Conservation (phyloP, 1,140 invertebrate species). For the Daktulosphaira vitifoliae region DNA sequence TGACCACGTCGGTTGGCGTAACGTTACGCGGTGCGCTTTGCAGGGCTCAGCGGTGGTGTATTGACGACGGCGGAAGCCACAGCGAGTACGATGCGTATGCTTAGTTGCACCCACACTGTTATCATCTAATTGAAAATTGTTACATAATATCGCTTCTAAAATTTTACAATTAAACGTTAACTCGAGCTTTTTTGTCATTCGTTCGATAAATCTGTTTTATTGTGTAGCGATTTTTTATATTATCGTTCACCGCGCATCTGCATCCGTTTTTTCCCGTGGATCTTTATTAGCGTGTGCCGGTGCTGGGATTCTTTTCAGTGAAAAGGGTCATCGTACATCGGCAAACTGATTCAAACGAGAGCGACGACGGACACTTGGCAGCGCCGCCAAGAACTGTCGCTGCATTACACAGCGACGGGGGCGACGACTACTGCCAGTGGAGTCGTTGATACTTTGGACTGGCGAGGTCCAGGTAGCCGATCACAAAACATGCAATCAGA, state of each 20-base stretch:
- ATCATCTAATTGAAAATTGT: too few species aligned
- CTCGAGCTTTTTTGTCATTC: too few species aligned
- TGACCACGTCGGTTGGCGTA: too few species aligned
- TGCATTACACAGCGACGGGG: conserved; percentile 40
- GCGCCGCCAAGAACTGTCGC: conserved; percentile 30
- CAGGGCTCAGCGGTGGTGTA: background rate
- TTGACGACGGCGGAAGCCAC: too few species aligned
- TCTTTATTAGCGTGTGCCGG: background rate
- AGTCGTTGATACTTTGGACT: conserved; percentile 41
- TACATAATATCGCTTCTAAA: too few species aligned
- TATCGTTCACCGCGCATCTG: too few species aligned
- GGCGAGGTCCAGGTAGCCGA: conserved; percentile 45
- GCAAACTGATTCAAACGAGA: conserved; percentile 18
- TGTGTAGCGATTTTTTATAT: too few species aligned
- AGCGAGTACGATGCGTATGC: too few species aligned
- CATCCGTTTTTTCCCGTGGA: background rate
- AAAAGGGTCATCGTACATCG: background rate
- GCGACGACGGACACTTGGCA: conserved; percentile 21
- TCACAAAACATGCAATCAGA: conserved; percentile 42
- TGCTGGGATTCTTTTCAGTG: background rate
- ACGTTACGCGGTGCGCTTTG: too few species aligned
- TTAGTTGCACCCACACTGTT: too few species aligned
- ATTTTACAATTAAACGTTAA: too few species aligned
- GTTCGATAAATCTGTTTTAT: too few species aligned
- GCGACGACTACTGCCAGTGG: conserved; percentile 41